phyloP scores from a whole-genome alignment of 2,888 invertebrate species.

The Frankliniella intonsa region DNA sequence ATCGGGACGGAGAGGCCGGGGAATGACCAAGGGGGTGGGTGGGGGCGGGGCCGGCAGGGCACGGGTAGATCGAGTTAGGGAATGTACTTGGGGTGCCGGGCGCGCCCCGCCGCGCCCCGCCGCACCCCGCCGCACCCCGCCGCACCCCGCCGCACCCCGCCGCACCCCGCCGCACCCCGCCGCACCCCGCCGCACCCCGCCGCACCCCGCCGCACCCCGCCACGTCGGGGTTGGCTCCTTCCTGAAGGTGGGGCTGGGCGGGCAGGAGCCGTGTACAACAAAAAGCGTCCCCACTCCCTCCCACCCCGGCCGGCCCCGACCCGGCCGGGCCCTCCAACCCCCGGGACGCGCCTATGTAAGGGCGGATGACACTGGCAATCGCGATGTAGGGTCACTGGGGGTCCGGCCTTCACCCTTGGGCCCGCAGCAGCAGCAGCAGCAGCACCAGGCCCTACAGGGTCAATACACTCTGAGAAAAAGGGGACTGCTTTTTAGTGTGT shows the following conservation, averaged over 20 bases:
- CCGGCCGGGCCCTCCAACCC: not conserved
- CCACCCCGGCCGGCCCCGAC: not conserved
- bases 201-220: no score
- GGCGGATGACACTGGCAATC: conserved; percentile 20
- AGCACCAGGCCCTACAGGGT: not conserved
- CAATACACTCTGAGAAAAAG: not conserved
- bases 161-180: no score
- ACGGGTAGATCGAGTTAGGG: conserved; percentile 12
- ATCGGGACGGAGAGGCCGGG: no score
- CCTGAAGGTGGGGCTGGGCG: conserved; percentile 1
- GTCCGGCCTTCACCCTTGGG: not conserved
- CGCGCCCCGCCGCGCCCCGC: no score
- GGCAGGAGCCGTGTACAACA: conserved; percentile 13
- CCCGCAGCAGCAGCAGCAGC: no score
- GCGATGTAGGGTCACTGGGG: conserved; percentile 21
- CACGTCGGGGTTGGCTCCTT: not conserved
- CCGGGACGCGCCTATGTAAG: not conserved
- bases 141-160: no score
- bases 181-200: no score
- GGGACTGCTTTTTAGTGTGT: not conserved
- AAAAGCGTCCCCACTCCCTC: not conserved
- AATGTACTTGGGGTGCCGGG: conserved; percentile 8
- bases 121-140: no score
- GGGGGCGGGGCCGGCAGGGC: not conserved
- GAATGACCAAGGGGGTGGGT: not conserved